Base-by-base conservation (phyloP, 2,797 vertebrate genomes). In the Helarctos malayanus region DNA sequence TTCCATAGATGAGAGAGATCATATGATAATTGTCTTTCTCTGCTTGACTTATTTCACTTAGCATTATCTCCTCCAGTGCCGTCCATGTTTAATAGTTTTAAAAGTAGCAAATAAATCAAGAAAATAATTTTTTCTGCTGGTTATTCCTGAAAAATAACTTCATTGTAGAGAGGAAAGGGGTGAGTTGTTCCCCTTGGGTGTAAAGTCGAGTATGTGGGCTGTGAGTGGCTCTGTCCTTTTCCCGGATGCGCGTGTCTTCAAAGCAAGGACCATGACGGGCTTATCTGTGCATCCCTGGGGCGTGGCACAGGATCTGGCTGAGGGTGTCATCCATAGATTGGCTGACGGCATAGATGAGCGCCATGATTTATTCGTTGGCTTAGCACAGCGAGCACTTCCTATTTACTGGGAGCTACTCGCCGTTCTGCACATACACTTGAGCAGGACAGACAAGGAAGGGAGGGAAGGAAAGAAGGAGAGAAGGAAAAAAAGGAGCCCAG, bases 131-230 rank as follows among this genome's bases (percentile, higher is more conserved):
- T 47, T 32, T 7, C 29, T 32, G 32, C 7, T 69, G 69, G 56
- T 41, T 11, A 63, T 69, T 61, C 7, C 25, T 59, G 18, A 73
- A 79, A 49, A 27, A 49, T 15, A 54, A 11, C 4, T 21, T 61
- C 27, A 21, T 0, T 19, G 9, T 25, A 65, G 32, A 41, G 38
- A 54, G 21, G 19, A 29, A 29, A n/a, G 19, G 1, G 10, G 7
- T 49, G 9, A 32, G 29, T 3, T 7, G 69, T 10, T 3, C 6
- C 12, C 10, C 25, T 73, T 10, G 0, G 54, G 23, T 7, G 0
- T 57, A 10, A n/a, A 13, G 8, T 3, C 0, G 1, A 45, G 59
- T 12, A 2, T 18, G 2, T 14, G 5, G 3, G 4, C 9, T 0
- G 0, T 3, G 59, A 4, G 35, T 3, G 4, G 27, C 9, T 14